Evolutionary conservation across 2,113 vertebrate species (phyloP).

Genomic region (Uria aalge): DNA sequence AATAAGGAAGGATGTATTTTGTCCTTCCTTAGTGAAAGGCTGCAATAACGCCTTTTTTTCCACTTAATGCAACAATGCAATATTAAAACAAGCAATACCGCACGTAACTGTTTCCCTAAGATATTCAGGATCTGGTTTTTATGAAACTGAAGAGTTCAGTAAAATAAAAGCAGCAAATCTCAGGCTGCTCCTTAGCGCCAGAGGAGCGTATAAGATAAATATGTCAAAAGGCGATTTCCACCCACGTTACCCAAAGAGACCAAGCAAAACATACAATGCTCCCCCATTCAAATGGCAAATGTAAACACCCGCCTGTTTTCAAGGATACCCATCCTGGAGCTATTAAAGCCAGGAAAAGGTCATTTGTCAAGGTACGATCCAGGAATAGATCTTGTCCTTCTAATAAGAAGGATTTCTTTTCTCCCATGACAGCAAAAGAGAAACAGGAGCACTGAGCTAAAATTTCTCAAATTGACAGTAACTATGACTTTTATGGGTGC

Average conservation of each 20-base stretch:
- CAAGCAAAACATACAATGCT: neutral
- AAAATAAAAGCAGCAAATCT: neutral
- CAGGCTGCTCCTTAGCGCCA: neutral
- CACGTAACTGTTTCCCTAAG: neutral
- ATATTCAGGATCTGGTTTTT: neutral
- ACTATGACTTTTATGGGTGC: conserved; percentile 61
- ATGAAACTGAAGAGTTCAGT: neutral
- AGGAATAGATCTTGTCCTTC: conserved; percentile 41
- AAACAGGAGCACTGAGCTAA: conserved; percentile 52
- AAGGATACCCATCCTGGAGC: neutral
- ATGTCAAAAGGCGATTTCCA: neutral
- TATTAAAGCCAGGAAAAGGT: neutral
- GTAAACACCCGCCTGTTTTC: neutral
- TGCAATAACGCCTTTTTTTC: neutral
- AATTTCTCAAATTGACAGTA: conserved; percentile 72
- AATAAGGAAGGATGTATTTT: neutral
- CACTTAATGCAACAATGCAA: neutral
- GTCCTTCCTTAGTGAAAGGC: neutral
- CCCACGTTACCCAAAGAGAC: neutral
- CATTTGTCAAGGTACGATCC: conserved; percentile 53
- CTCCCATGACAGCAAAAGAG: conserved; percentile 21
- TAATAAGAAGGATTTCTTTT: conserved; percentile 57
- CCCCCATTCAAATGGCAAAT: neutral
- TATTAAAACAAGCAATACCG: neutral
- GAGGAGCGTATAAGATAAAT: fast-evolving